Base-by-base conservation (phyloP, 2,888 invertebrate species). In the Netelia melanura region DNA sequence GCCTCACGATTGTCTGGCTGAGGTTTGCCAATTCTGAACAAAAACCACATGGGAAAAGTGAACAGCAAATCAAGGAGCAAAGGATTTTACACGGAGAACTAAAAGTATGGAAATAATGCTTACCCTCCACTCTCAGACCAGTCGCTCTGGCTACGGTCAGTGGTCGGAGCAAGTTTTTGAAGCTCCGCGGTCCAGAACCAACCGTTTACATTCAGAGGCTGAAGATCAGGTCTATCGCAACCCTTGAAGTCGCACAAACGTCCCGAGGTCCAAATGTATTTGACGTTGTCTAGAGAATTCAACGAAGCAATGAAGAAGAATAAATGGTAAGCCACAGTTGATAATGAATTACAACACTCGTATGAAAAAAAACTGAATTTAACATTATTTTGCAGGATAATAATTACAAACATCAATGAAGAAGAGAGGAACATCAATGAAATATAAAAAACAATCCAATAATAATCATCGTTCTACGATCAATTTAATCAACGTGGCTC, bases 121-220 rank as follows among this genome's bases (percentile, higher is more conserved):
- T 89, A 95, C 94, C 98, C 98, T 90, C 98, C 98, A 87, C 95
- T 96, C 92, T 97, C 96, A 54, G 98, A 98, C 98, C 98, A 98
- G 94, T 98, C 98, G 93, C 97, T 98, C 92, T 98, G 97, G 76
- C 95, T 95, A 74, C 98, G 96, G 94, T 97, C 96, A 80, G 95
- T 97, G 78, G 97, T 97, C 68, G 98, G 97, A 0, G 98, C 97
- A 90, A 98, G 94, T 94, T 98, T 98, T 94, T 97, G 97, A 76
- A 97, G 95, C 90, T 96, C 97, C 54, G 97, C 97, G 25, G 98
- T 98, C 98, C 98, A 98, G 95, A 98, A 98, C 98, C 98, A 98
- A 56, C 98, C 98, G 92, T 98, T 97, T 87, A 98, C 94, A 78
- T 96, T 95, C 86, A 96, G 95, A 52, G 98, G 98, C 89, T 97